phyloP scores from a whole-genome alignment of 2,888 invertebrate species.

The Emesis russula region DNA sequence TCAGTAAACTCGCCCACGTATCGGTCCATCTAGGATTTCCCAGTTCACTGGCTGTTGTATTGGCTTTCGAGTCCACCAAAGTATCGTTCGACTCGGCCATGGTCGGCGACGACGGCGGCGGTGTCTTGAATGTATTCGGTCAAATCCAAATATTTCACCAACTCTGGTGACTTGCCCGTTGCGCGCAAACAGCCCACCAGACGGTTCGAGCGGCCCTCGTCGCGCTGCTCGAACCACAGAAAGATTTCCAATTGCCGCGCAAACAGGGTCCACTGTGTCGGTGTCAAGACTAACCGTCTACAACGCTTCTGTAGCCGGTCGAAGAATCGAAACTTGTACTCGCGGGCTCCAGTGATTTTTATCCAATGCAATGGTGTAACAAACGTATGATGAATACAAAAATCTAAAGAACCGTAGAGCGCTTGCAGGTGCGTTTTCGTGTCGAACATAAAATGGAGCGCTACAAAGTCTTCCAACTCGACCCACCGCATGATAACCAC shows the following conservation, averaged over 20 bases:
- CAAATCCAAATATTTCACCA: background rate
- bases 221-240: background rate
- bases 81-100: background rate
- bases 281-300: constrained; percentile 13
- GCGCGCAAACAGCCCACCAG: background rate
- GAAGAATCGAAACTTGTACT: constrained; percentile 26
- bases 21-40: background rate
- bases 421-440: constrained; percentile 21
- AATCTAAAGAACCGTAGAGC: constrained; percentile 16
- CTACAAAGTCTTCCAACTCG: background rate
- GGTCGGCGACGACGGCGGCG: background rate
- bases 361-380: constrained; percentile 2
- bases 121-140: background rate
- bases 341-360: constrained; percentile 16
- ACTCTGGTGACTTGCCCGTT: background rate
- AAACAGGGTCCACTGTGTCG: background rate
- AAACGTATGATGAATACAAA: constrained; percentile 6
- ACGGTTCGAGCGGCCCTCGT: background rate
- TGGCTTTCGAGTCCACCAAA: no score
- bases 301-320: background rate
- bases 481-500: constrained; percentile 2
- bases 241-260: constrained; percentile 4
- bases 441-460: constrained; percentile 14
- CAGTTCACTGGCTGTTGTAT: background rate
- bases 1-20: constrained; percentile 26